phyloP scores from a whole-genome alignment of 2,113 vertebrate species.

The Meriones unguiculatus region DNA sequence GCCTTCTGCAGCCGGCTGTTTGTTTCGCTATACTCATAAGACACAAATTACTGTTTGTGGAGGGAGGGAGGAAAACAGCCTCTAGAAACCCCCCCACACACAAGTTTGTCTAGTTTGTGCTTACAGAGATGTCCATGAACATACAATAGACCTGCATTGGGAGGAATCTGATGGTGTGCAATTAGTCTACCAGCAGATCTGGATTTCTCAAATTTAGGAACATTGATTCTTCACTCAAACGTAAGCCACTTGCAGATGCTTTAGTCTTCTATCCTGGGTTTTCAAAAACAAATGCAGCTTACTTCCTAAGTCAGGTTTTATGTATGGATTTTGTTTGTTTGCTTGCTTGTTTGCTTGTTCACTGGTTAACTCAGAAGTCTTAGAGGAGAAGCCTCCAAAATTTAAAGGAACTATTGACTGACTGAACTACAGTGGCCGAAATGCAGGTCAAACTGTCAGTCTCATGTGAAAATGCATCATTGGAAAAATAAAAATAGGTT shows the following conservation, averaged over 20 bases:
- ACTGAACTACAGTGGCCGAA: neutral
- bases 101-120: neutral
- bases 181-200: neutral
- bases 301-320: constrained; percentile 37
- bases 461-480: neutral
- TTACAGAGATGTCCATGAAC: neutral
- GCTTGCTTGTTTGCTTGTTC: neutral
- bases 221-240: neutral
- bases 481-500: constrained; percentile 41
- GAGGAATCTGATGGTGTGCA: neutral
- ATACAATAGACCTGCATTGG: neutral
- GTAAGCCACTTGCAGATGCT: neutral
- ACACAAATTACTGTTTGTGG: constrained; percentile 81
- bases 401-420: constrained; percentile 58
- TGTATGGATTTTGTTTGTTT: constrained; percentile 21
- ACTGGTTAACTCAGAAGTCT: neutral
- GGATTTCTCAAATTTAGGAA: constrained; percentile 61
- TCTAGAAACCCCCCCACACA: neutral
- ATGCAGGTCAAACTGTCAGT: neutral
- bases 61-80: constrained; percentile 76
- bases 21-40: constrained; percentile 86
- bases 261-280: constrained; percentile 33
- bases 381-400: constrained; percentile 38
- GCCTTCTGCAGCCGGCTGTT: constrained; percentile 75
- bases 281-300: neutral